A percentile compares a stretch with the other conserved stretches of the same genome.
Conservation (phyloP, 2,113 vertebrate species). For the Gnathonemus echidnorhynchus region DNA sequence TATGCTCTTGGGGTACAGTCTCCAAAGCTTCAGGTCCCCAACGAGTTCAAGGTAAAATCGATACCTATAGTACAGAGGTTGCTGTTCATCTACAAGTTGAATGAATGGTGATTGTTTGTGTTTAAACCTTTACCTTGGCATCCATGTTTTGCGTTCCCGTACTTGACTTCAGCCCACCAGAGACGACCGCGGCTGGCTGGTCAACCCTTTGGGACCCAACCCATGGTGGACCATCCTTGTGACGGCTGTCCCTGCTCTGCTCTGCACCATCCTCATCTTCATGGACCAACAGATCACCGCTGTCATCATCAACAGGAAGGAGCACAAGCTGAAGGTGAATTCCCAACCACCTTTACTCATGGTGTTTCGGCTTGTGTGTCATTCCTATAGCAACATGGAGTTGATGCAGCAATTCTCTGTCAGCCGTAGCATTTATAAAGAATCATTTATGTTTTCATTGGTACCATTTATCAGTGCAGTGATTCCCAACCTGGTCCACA, state of each 20-base stretch:
- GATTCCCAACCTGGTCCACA: background rate
- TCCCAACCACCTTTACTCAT: background rate
- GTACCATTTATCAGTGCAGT: background rate
- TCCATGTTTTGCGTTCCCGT: background rate
- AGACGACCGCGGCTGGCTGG: constrained; percentile 93
- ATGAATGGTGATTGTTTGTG: background rate
- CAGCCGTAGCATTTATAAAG: background rate
- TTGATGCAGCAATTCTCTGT: background rate
- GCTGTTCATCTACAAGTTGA: background rate
- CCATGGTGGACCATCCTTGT: constrained; percentile 96
- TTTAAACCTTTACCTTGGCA: background rate
- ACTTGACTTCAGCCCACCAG: constrained; percentile 76
- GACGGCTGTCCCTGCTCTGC: constrained; percentile 81
- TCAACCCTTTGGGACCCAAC: constrained; percentile 90
- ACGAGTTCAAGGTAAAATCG: constrained; percentile 82
- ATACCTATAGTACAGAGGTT: background rate
- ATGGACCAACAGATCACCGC: constrained; percentile 99
- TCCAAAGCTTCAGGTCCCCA: constrained; percentile 93
- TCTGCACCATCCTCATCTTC: constrained; percentile 98
- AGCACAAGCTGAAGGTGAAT: constrained; percentile 93
- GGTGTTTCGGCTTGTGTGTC: background rate
- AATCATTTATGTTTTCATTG: background rate
- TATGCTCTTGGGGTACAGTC: constrained; percentile 89
- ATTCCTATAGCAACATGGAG: background rate
- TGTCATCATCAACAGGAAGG: constrained; percentile 98